A percentile compares a stretch with the other conserved stretches of the same genome.
Conservation (phyloP, 2,113 vertebrate species). For the Xenopus borealis region DNA sequence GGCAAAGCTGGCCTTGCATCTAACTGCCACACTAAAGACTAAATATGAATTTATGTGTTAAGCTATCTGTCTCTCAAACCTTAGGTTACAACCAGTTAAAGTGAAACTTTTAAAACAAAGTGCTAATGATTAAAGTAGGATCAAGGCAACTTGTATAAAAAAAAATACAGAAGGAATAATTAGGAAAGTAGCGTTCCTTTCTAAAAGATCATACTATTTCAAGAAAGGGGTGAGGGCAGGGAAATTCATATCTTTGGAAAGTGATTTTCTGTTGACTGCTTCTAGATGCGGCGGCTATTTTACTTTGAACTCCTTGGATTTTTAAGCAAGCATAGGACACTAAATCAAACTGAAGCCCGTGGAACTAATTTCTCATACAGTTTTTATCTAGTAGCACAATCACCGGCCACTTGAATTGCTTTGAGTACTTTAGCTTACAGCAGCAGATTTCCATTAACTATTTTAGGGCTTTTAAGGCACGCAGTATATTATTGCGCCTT, state of each 20-base stretch:
- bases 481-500: conserved; percentile 14
- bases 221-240: neutral
- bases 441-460: conserved; percentile 38
- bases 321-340: conserved; percentile 23
- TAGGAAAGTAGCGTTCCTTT: conserved; percentile 14
- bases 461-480: conserved; percentile 23
- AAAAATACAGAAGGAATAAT: neutral
- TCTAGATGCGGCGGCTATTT: conserved; percentile 21
- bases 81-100: no score
- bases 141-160: neutral
- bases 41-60: no score
- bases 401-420: conserved; percentile 35
- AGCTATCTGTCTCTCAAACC: no score
- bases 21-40: no score
- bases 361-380: conserved; percentile 42
- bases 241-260: conserved; percentile 16
- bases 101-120: no score
- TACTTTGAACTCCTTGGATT: conserved; percentile 35
- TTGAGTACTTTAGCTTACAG: conserved; percentile 30
- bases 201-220: neutral
- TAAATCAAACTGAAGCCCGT: conserved; percentile 40
- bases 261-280: conserved; percentile 34
- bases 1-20: no score
- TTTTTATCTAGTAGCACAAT: conserved; percentile 40
- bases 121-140: neutral